Evolutionary conservation across 2,888 invertebrate genomes (phyloP).

Genomic region (Tanytarsus gracilentus): DNA sequence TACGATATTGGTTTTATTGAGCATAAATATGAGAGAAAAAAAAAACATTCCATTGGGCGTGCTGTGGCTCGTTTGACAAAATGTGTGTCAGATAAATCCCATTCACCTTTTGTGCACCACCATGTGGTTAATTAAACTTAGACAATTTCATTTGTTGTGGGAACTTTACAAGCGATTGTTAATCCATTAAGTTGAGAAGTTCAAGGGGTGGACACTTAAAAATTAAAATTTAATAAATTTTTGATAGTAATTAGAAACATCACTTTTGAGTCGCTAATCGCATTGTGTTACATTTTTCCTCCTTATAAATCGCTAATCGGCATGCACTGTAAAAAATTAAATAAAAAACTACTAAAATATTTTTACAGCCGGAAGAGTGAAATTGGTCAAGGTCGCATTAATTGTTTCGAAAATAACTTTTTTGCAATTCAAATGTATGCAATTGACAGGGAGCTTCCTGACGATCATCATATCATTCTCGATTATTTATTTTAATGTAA

Average conservation of each 20-base stretch:
- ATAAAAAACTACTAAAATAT: background rate
- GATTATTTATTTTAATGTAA: too few species aligned
- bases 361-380: background rate
- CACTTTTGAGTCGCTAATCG: background rate
- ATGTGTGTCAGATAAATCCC: background rate
- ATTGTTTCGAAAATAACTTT: background rate
- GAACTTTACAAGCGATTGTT: too few species aligned
- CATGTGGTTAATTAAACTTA: background rate
- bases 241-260: background rate
- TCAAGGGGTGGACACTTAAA: too few species aligned
- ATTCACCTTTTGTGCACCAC: background rate
- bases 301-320: background rate
- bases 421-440: slow-evolving; percentile 1
- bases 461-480: too few species aligned
- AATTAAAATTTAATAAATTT: too few species aligned
- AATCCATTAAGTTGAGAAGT: too few species aligned
- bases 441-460: background rate
- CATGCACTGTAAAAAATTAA: background rate
- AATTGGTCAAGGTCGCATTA: slow-evolving; percentile 12
- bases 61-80: background rate
- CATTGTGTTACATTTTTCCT: background rate
- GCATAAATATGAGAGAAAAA: background rate
- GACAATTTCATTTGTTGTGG: too few species aligned
- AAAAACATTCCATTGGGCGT: background rate
- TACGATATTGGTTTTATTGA: too few species aligned